Conservation (phyloP, 92 coral and sea anemone genomes). For the Actinernus sp. region DNA sequence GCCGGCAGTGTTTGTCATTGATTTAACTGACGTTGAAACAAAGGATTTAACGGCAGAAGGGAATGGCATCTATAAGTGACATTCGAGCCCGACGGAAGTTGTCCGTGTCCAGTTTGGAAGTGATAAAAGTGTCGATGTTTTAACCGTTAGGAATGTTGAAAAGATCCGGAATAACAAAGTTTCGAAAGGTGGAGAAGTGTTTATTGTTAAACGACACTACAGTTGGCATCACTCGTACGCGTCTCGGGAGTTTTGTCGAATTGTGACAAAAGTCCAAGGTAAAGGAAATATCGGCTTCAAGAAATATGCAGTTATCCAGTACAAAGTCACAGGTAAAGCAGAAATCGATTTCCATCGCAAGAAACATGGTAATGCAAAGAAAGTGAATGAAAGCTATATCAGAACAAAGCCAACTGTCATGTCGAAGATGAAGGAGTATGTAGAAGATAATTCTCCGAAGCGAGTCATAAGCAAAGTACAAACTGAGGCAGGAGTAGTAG, state of each 20-base stretch:
- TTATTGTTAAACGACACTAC: too few species aligned
- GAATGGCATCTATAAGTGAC: too few species aligned
- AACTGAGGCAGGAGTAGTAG: constrained; percentile 40
- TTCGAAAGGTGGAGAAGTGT: too few species aligned
- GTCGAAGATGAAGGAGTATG: constrained; percentile 41
- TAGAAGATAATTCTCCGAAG: constrained; percentile 49
- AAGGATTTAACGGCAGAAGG: too few species aligned
- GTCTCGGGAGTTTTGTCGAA: constrained; percentile 32
- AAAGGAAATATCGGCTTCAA: constrained; percentile 1
- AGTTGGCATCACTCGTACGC: constrained; percentile 56
- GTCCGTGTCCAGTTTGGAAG: too few species aligned
- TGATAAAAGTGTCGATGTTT: too few species aligned
- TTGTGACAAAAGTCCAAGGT: constrained; percentile 47
- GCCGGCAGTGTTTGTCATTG: too few species aligned
- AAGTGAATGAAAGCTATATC: constrained; percentile 19
- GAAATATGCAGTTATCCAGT: constrained; percentile 34
- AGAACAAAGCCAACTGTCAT: constrained; percentile 68
- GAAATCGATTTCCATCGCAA: constrained; percentile 6
- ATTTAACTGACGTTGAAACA: too few species aligned
- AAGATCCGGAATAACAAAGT: too few species aligned
- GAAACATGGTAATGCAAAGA: constrained; percentile 36
- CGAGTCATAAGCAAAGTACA: constrained; percentile 40
- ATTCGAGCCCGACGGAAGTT: too few species aligned
- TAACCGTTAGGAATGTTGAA: too few species aligned
- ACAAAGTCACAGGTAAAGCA: constrained; percentile 28